Conservation (phyloP, 2,888 invertebrate genomes). For the Agrochola litura region DNA sequence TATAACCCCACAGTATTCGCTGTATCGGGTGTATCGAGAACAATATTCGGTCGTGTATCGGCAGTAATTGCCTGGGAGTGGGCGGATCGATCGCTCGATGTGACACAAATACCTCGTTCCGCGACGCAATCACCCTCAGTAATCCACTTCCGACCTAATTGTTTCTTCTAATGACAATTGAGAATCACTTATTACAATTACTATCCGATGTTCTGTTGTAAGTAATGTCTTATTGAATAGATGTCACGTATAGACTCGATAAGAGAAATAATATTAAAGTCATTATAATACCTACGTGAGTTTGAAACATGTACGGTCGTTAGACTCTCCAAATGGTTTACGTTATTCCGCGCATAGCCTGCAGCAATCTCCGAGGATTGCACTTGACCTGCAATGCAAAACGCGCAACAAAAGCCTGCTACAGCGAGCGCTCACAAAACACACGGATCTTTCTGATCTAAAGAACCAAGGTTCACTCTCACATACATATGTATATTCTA, state of each 20-base stretch:
- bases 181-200: constrained; percentile 81
- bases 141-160: constrained; percentile 88
- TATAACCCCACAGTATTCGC: constrained; percentile 62
- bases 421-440: constrained; percentile 71
- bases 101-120: constrained; percentile 87
- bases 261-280: constrained; percentile 20
- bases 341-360: constrained; percentile 71
- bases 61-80: constrained; percentile 86
- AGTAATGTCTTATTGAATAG: constrained; percentile 37
- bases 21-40: constrained; percentile 77
- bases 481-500: constrained; percentile 44
- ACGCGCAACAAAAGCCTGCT: constrained; percentile 79
- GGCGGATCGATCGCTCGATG: constrained; percentile 85
- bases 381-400: constrained; percentile 86
- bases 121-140: constrained; percentile 84
- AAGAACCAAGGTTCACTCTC: constrained; percentile 67
- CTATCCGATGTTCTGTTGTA: constrained; percentile 71
- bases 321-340: constrained; percentile 69
- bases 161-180: constrained; percentile 86
- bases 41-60: constrained; percentile 87
- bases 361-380: constrained; percentile 82
- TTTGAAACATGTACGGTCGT: constrained; percentile 42
- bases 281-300: constrained; percentile 27
- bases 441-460: constrained; percentile 66
- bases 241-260: constrained; percentile 1